Base-by-base conservation (phyloP, 1,140 invertebrate species). In the Solen grandis region DNA sequence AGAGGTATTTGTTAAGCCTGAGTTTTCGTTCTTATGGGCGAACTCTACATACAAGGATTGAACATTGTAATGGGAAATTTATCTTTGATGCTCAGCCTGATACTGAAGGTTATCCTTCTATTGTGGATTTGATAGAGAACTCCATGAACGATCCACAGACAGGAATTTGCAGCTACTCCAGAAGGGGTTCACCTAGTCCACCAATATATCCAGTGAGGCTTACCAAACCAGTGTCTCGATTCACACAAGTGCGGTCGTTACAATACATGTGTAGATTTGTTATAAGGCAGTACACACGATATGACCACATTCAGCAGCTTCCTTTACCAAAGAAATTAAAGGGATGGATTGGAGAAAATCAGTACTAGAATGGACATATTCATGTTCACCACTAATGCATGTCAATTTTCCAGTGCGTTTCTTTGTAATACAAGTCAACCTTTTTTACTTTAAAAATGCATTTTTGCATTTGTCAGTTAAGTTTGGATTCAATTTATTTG, bases 191-290 rank as follows among this genome's bases (percentile, higher is more conserved):
- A 73, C 94, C 95, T 19, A 94, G 94, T 84, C 93, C 94, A 80
- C 95, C 95, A 29, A 94, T 95, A 66, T 95, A 95, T 90, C 95
- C 95, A 25, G 95, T 96, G 38, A 93, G 95, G 69, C 90, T 96
- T n/a, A 95, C 95, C 41, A 95, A 95, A 89, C 96, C 96, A 25
- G 93, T 96, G 14, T 96, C 96, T 62, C 93, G 96, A 73, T 96
- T 96, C 86, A 94, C 94, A 27, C 94, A 96, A 90, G 95, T 96
- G 62, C 93, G 95, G 80, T 94, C 95, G 65, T 91, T 97, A 76
- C 95, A 96, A 89, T 95, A 96, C 91, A 92, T 96, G 27, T 96
- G 96, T 88, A 93, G 96, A 66, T 96, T 96, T 92, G 95, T 96
- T 25, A 96, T 97, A 76, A 92, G 96, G 85, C 95, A 96, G 84